Base-by-base conservation (phyloP, 2,113 vertebrate genomes). In the Orientallactaga bullata region DNA sequence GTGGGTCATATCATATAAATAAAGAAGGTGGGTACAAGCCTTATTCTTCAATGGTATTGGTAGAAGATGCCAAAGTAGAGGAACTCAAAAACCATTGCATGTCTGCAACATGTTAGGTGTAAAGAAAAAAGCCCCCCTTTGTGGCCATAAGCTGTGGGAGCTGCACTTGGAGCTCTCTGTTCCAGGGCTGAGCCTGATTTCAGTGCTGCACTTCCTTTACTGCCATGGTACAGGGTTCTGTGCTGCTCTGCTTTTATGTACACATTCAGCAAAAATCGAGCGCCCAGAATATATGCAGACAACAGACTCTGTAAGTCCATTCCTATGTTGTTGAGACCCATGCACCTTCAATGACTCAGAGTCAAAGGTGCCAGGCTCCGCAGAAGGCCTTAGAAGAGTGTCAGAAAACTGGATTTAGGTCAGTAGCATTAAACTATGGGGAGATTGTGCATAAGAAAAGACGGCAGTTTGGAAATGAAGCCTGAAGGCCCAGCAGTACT, bases 281-380 rank as follows among this genome's bases (percentile, higher is more conserved):
- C 39, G 21, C 13, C n/a, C 61, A 0, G 51, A 60, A 55, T 26
- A 58, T 8, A 1, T 16, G 35, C 60, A 91, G 20, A 85, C 18
- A n/a, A 85, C 26, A 69, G 17, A 1, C 30, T 81, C 55, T n/a
- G 35, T 42, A 18, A 85, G 55, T 3, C 28, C 30, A 72, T 88
- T 73, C 42, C 37, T 81, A 18, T 72, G 20, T 3, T 5, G 51
- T 63, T 68, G 32, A 42, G 21, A 55, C 35, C n/a, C 58, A 0
- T 72, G 15, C 10, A 7, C 0, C 13, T 7, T 21, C 20, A 9
- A 11, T 24, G 2, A 24, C 39, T 74, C 23, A 0, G 2, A 35
- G 32, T n/a, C 69, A 60, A 15, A 39, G 80, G 86, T 21, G 77
- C 32, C 68, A 72, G 35, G 11, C 58, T 32, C 21, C 18, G 13